These are phyloP conservation scores for Orthosia incerta DNA, from an alignment of 2,888 invertebrate genomes.

Conservation along the genomic window DNA sequence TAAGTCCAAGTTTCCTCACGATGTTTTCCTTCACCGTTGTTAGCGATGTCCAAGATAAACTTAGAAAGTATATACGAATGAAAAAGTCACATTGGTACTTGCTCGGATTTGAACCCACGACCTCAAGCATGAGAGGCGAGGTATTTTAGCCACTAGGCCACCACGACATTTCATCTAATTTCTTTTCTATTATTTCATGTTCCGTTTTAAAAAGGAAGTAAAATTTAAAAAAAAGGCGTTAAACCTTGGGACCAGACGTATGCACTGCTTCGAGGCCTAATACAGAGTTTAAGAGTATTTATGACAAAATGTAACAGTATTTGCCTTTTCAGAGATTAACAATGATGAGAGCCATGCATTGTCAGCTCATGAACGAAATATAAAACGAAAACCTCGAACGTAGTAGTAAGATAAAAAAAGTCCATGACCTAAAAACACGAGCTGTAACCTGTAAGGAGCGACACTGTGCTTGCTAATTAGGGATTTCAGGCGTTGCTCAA, in stretches of 20 bases:
- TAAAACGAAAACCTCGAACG: conserved; percentile 37
- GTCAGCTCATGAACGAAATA: conserved; percentile 39
- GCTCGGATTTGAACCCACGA: too few species aligned
- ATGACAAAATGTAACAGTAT: not conserved
- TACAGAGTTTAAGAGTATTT: not conserved
- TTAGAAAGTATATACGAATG: too few species aligned
- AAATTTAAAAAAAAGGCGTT: not conserved
- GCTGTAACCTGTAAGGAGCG: conserved; percentile 38
- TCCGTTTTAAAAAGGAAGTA: not conserved
- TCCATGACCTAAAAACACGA: conserved; percentile 48
- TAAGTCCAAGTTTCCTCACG: too few species aligned
- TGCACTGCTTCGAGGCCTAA: not conserved
- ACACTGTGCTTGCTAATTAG: conserved; percentile 58
- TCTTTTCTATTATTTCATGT: too few species aligned
- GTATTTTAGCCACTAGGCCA: too few species aligned
- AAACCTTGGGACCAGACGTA: too few species aligned
- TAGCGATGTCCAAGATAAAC: too few species aligned
- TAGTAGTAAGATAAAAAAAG: conserved; percentile 32
- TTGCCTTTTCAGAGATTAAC: conserved; percentile 18
- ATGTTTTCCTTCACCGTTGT: too few species aligned
- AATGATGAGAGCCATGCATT: conserved; percentile 33
- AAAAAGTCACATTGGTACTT: too few species aligned
- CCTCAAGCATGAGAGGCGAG: too few species aligned
- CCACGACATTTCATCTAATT: too few species aligned
- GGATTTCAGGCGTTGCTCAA: conserved; percentile 39